Conservation (phyloP, 2,113 vertebrate species). For the Blennius ocellaris region DNA sequence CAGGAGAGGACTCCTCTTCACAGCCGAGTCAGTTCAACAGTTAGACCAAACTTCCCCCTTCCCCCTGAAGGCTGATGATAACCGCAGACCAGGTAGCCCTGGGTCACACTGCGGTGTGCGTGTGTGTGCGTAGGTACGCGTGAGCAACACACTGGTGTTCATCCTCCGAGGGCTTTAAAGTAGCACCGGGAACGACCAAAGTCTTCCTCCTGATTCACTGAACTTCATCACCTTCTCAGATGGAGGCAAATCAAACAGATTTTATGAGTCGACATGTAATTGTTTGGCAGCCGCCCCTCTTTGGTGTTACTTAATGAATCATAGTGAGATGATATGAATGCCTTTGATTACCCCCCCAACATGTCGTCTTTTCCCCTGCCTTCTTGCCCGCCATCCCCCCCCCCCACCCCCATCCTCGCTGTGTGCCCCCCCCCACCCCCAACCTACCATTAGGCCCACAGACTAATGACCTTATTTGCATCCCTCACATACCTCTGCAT, state of each 20-base stretch:
- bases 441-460: constrained; percentile 84
- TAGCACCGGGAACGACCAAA: constrained; percentile 70
- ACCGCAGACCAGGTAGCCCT: constrained; percentile 85
- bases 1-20: constrained; percentile 80
- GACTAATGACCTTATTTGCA: constrained; percentile 96
- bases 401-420: constrained; percentile 84
- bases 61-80: constrained; percentile 83
- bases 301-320: constrained; percentile 55
- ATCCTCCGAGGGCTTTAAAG: constrained; percentile 81
- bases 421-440: constrained; percentile 63
- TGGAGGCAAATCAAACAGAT: not conserved
- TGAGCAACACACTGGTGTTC: constrained; percentile 28
- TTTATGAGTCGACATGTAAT: constrained; percentile 15
- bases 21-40: constrained; percentile 84
- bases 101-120: constrained; percentile 66
- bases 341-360: constrained; percentile 79
- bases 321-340: constrained; percentile 80
- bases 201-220: not conserved
- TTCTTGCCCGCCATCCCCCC: not conserved
- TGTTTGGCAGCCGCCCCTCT: constrained; percentile 34
- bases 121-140: not conserved
- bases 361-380: not conserved
- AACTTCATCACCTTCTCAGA: not conserved
- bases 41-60: constrained; percentile 84
- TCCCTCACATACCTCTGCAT: constrained; percentile 92